Percentiles rank a stretch among this genome's conserved stretches.
Evolutionary conservation across 1,140 invertebrate genomes (phyloP).

Genomic region (Eupeodes corollae): DNA sequence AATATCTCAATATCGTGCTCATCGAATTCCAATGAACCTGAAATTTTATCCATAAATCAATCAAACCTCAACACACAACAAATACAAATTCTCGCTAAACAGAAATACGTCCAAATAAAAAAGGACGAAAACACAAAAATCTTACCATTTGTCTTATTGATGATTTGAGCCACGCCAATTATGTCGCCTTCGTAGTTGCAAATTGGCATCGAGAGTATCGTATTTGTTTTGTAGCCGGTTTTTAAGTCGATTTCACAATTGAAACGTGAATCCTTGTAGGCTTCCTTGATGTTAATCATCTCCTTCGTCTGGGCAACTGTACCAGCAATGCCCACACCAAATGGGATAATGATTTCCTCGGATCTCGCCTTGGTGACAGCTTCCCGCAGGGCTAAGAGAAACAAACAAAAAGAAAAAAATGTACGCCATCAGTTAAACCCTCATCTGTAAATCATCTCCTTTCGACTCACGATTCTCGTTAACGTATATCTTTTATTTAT

Average conservation of each 20-base stretch:
- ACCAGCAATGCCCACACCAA: conserved; percentile 83
- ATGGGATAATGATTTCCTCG: conserved; percentile 76
- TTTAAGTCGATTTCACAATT: conserved; percentile 82
- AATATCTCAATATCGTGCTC: conserved; percentile 80
- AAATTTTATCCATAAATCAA: not conserved
- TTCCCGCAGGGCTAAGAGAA: conserved; percentile 54
- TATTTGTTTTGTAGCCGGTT: conserved; percentile 84
- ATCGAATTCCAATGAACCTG: conserved; percentile 69
- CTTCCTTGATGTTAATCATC: conserved; percentile 82
- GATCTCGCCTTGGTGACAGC: conserved; percentile 56
- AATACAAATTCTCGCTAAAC: not conserved
- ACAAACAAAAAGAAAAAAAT: conserved; percentile 3
- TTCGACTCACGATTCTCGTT: too few relatives aligned
- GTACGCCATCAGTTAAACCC: not conserved
- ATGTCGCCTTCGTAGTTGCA: conserved; percentile 92
- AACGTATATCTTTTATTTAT: too few relatives aligned
- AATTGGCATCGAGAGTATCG: conserved; percentile 89
- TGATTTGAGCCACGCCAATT: conserved; percentile 93
- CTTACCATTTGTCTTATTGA: conserved; percentile 81
- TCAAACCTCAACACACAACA: too few relatives aligned
- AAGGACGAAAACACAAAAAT: not conserved
- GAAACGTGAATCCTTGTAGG: conserved; percentile 72
- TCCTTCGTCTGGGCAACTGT: conserved; percentile 78
- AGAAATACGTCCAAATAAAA: not conserved
- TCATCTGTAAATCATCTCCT: too few relatives aligned